phyloP scores from a whole-genome alignment of 2,113 vertebrate species.

The Hydropotes inermis region DNA sequence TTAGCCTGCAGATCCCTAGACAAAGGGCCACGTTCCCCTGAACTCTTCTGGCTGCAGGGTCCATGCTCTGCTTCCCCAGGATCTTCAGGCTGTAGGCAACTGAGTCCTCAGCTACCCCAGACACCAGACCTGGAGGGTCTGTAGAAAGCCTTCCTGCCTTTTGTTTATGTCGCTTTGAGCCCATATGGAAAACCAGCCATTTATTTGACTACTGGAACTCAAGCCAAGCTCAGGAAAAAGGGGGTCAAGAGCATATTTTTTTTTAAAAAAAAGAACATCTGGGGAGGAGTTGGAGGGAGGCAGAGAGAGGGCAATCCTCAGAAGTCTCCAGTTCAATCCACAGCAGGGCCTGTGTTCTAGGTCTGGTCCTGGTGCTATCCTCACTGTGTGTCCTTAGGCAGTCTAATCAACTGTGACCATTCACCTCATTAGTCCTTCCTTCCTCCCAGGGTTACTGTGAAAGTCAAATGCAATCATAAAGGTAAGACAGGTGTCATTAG shows the following conservation, averaged over 20 bases:
- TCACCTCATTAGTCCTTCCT: neutral
- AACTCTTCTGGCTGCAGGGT: neutral
- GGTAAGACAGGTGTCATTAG: accelerated
- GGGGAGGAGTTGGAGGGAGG: too few relatives aligned
- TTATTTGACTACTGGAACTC: neutral
- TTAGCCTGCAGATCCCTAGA: neutral
- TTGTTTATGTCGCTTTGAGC: neutral
- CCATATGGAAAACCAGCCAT: neutral
- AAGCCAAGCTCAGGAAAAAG: neutral
- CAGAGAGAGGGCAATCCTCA: neutral
- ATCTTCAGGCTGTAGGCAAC: neutral
- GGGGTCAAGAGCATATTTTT: neutral
- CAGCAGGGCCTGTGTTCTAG: neutral
- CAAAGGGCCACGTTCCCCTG: neutral
- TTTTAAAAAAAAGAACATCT: neutral
- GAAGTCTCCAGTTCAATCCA: too few relatives aligned
- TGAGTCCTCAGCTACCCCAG: neutral
- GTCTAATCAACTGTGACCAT: neutral
- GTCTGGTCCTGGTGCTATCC: neutral
- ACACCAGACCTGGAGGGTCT: neutral
- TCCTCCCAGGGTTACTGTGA: neutral
- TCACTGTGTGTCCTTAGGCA: neutral
- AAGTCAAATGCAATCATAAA: neutral
- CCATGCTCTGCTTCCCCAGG: neutral
- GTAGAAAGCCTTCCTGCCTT: neutral